A percentile compares a stretch with the other conserved stretches of the same genome.
These are phyloP conservation scores for Acrocera orbiculus DNA, from an alignment of 2,888 invertebrate species.

Conservation along the genomic window DNA sequence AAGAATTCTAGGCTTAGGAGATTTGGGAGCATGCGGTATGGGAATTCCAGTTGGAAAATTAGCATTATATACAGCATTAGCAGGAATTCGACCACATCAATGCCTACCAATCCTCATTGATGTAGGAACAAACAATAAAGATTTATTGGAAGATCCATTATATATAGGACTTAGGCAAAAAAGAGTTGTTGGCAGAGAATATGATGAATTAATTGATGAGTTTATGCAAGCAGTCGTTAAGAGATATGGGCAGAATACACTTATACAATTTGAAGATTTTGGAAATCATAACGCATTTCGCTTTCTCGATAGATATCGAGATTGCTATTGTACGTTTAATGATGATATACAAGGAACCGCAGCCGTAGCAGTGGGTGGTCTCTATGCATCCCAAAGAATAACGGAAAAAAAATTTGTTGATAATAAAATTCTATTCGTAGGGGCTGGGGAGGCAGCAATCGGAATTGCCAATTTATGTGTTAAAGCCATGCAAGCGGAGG, in stretches of 20 bases:
- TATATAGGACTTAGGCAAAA: slow-evolving; percentile 86
- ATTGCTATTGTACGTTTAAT: slow-evolving; percentile 92
- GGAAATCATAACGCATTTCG: slow-evolving; percentile 94
- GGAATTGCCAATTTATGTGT: slow-evolving; percentile 84
- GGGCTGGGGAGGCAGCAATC: slow-evolving; percentile 80
- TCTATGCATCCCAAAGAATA: slow-evolving; percentile 34
- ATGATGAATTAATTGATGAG: slow-evolving; percentile 89
- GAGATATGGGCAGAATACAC: slow-evolving; percentile 70
- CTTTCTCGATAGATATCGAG: slow-evolving; percentile 75
- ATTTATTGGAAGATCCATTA: slow-evolving; percentile 76
- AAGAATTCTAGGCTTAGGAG: slow-evolving; percentile 89
- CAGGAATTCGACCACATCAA: slow-evolving; percentile 90
- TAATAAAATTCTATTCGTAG: slow-evolving; percentile 80
- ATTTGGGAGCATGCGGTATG: slow-evolving; percentile 90
- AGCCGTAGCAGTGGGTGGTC: slow-evolving; percentile 84
- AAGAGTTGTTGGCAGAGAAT: slow-evolving; percentile 65
- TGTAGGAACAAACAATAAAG: slow-evolving; percentile 86
- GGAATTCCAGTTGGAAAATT: slow-evolving; percentile 97
- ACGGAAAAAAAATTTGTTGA: slow-evolving; percentile 58
- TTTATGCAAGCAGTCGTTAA: slow-evolving; percentile 88
- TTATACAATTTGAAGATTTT: slow-evolving; percentile 92
- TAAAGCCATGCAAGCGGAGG: slow-evolving; percentile 68
- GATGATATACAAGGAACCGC: slow-evolving; percentile 99
- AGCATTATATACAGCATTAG: slow-evolving; percentile 86
- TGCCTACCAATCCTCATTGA: slow-evolving; percentile 88